Base-by-base conservation (phyloP, 2,113 vertebrate genomes). In the Ammodytes marinus region DNA sequence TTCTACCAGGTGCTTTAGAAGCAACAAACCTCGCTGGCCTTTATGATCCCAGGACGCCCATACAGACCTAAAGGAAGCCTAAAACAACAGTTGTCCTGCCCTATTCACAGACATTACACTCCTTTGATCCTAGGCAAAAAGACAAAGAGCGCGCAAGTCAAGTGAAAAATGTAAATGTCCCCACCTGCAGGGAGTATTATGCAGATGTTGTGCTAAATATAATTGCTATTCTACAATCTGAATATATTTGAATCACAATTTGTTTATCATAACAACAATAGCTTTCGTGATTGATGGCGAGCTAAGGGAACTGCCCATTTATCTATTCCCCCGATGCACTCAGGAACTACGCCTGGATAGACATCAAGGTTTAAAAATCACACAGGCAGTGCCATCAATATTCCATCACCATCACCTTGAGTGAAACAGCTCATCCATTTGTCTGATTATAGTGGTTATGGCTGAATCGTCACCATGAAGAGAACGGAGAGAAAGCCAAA, bases 401-500 rank as follows among this genome's bases (percentile, higher is more conserved):
- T 53, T 86, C 83, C 74, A 70, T 89, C 84, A 80, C 40, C 43
- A 37, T 72, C 78, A 81, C 71, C 37, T 46, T 37, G 68, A 66
- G 42, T 60, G 84, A 61, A 70, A 77, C 80, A 52, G 72, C 67
- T 82, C 79, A 77, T 87, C 83, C 84, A 86, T 89, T 87, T 70
- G 57, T 57, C 57, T 82, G 86, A 87, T 94, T 88, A 84, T 60
- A 81, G 80, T 63, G 66, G 40, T 85, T 89, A 75, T 27, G 27
- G 53, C 50, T 76, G 60, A 57, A 84, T 60, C 17, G 10, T 66
- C 64, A 37, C 65, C 74, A 14, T 57, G 27, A 79, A 58, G 40
- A 81, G 64, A 59, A 77, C 8, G 35, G 43, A 73, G 58, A 77
- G 27, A 50, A 63, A 74, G 61, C 49, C 50, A n/a, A 27, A 12